Conservation (phyloP, 2,888 invertebrate genomes). For the Cephus sareptanus region DNA sequence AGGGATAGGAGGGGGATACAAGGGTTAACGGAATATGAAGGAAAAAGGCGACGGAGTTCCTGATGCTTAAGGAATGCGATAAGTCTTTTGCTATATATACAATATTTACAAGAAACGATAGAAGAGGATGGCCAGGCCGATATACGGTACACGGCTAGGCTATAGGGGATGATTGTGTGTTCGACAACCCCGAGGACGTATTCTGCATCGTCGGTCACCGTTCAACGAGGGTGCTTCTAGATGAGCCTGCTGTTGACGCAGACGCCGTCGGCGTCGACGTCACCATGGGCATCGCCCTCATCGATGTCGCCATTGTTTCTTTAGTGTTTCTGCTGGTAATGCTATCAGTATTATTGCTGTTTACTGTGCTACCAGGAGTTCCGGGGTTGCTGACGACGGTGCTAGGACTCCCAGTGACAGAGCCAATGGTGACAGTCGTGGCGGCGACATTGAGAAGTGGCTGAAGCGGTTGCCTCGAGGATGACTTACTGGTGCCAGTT, state of each 20-base stretch:
- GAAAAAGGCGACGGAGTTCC: not conserved
- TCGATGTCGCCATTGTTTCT: not conserved
- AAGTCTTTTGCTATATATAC: conserved; percentile 47
- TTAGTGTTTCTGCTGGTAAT: not conserved
- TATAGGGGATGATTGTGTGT: not conserved
- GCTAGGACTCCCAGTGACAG: conserved; percentile 28
- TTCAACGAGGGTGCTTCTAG: conserved; percentile 37
- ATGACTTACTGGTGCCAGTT: conserved; percentile 54
- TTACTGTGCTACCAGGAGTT: conserved; percentile 40
- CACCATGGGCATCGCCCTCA: conserved; percentile 17
- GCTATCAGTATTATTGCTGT: not conserved
- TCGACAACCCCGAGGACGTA: conserved; percentile 12
- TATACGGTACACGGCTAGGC: conserved; percentile 3
- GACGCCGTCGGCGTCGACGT: conserved; percentile 19
- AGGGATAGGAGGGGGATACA: not conserved
- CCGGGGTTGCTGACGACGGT: conserved; percentile 62
- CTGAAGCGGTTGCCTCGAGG: conserved; percentile 77
- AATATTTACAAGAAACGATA: conserved; percentile 49
- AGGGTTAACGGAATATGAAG: not conserved
- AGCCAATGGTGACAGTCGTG: conserved; percentile 64
- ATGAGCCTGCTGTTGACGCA: not conserved
- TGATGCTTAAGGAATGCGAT: conserved; percentile 53
- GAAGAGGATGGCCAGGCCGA: not conserved
- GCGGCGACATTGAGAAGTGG: conserved; percentile 79
- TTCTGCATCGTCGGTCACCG: conserved; percentile 51